Percentiles rank a stretch among this genome's conserved stretches.
phyloP scores from a whole-genome alignment of 2,113 vertebrate species.

The Callaeas wilsoni region DNA sequence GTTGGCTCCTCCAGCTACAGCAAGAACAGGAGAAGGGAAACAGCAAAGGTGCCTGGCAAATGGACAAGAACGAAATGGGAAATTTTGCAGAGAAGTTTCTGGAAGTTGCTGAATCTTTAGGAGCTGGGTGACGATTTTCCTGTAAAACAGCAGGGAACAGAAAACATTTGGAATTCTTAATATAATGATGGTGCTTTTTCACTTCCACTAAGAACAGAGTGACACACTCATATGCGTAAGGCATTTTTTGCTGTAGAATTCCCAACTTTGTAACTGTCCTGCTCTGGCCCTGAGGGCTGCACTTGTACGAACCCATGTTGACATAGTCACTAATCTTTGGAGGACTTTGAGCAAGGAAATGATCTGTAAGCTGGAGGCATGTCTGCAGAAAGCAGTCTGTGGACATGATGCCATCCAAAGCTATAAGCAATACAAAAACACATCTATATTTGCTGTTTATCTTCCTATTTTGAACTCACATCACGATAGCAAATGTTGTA shows the following conservation, averaged over 20 bases:
- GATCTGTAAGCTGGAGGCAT: neutral
- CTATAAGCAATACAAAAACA: neutral
- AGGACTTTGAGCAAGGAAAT: neutral
- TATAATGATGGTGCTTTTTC: neutral
- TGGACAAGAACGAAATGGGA: neutral
- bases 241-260: neutral
- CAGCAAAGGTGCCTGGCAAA: neutral
- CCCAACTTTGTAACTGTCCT: neutral
- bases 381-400: neutral
- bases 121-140: neutral
- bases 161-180: neutral
- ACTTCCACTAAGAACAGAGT: neutral
- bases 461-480: neutral
- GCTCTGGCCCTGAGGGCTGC: neutral
- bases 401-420: neutral
- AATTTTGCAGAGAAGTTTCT: neutral
- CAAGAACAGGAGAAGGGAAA: neutral
- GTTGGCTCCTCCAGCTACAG: neutral
- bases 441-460: neutral
- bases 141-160: neutral
- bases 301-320: neutral
- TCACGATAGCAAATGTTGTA: neutral
- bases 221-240: neutral
- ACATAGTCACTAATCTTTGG: conserved; percentile 7
- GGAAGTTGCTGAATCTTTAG: neutral